Conservation (phyloP, 2,797 vertebrate species). For the Stomatorhinus walkeri region DNA sequence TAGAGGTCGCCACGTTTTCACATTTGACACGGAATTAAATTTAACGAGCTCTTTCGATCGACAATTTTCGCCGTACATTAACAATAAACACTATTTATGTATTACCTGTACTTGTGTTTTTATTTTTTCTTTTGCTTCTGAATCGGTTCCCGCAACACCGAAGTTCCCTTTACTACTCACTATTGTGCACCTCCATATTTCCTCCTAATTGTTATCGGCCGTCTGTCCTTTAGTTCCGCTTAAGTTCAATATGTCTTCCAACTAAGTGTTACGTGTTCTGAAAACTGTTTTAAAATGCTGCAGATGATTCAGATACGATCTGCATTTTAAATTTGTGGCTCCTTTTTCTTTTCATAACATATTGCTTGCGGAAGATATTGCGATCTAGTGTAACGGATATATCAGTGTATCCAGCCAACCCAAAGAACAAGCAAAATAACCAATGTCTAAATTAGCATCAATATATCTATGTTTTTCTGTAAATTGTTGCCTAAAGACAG, state of each 20-base stretch:
- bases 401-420: not conserved
- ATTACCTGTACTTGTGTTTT: not conserved
- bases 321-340: not conserved
- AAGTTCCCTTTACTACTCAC: not conserved
- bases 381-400: not conserved
- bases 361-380: not conserved
- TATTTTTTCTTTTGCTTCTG: not conserved
- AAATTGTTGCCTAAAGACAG: not conserved
- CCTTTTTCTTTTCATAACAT: not conserved
- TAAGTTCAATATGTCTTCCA: not conserved
- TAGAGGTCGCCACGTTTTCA: not conserved
- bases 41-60: not conserved
- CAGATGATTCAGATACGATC: not conserved
- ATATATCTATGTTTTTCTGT: not conserved
- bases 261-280: not conserved
- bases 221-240: not conserved
- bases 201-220: not conserved
- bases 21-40: not conserved
- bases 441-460: not conserved
- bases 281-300: not conserved
- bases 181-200: not conserved
- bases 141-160: not conserved
- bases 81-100: not conserved
- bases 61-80: not conserved
- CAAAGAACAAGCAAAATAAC: not conserved